Evolutionary conservation across 2,888 invertebrate species (phyloP).

Genomic region (Dinocampus coccinellae): DNA sequence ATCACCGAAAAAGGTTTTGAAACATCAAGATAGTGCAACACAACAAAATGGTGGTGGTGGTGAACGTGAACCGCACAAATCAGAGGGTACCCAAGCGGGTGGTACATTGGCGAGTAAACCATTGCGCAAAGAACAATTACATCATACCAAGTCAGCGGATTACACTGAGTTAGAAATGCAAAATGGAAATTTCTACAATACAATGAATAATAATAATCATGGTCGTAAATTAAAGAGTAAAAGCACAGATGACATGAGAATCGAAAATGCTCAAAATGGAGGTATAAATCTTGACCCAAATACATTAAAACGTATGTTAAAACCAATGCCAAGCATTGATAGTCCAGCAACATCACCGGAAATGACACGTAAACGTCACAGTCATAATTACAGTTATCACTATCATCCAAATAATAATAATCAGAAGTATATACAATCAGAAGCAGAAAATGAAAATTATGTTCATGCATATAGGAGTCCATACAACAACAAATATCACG

Average conservation of each 20-base stretch:
- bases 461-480: slow-evolving; percentile 61
- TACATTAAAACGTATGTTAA: slow-evolving; percentile 93
- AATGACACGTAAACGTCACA: slow-evolving; percentile 86
- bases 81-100: slow-evolving; percentile 87
- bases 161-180: slow-evolving; percentile 72
- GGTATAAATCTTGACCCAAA: slow-evolving; percentile 80
- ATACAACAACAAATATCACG: slow-evolving; percentile 65
- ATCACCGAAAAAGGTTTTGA: slow-evolving; percentile 70
- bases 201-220: slow-evolving; percentile 67
- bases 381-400: slow-evolving; percentile 73
- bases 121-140: slow-evolving; percentile 63
- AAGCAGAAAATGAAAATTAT: slow-evolving; percentile 68
- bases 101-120: slow-evolving; percentile 73
- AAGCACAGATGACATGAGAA: slow-evolving; percentile 89
- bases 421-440: slow-evolving; percentile 73
- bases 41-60: slow-evolving; percentile 59
- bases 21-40: slow-evolving; percentile 70
- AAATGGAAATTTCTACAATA: slow-evolving; percentile 66
- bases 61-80: slow-evolving; percentile 74
- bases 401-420: slow-evolving; percentile 69
- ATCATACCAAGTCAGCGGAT: slow-evolving; percentile 72
- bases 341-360: slow-evolving; percentile 93
- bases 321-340: slow-evolving; percentile 92
- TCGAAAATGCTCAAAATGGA: slow-evolving; percentile 65
- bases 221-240: slow-evolving; percentile 84